Evolutionary conservation across 2,888 invertebrate species (phyloP).

Genomic region (Iphiclides podalirius): DNA sequence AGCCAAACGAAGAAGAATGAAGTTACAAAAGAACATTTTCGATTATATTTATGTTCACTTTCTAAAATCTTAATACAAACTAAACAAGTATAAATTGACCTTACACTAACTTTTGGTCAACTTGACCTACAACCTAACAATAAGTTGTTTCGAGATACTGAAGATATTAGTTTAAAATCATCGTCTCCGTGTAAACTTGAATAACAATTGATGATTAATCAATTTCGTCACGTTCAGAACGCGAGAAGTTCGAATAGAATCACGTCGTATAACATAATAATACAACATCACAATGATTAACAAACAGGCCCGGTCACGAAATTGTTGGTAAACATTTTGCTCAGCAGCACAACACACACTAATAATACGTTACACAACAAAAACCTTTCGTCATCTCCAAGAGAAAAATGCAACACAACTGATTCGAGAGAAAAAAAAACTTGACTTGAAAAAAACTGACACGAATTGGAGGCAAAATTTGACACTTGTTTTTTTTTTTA

Average conservation of each 20-base stretch:
- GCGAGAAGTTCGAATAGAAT: conserved; percentile 2
- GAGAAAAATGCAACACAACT: too few species aligned
- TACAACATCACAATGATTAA: conserved; percentile 12
- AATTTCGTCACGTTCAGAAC: conserved; percentile 10
- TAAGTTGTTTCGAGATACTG: too few species aligned
- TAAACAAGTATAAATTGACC: too few species aligned
- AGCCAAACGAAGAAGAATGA: too few species aligned
- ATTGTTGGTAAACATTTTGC: conserved; percentile 17
- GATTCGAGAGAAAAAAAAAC: conserved; percentile 6
- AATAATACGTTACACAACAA: conserved; percentile 6
- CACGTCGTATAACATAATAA: conserved; percentile 7
- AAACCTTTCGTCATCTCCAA: conserved; percentile 19
- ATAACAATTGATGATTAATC: not conserved
- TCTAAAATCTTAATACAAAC: too few species aligned
- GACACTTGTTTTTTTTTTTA: conserved; percentile 32
- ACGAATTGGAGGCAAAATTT: conserved; percentile 37
- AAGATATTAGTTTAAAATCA: too few species aligned
- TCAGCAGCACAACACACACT: conserved; percentile 4
- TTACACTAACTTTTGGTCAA: too few species aligned
- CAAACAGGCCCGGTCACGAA: conserved; percentile 16
- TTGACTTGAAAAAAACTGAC: conserved; percentile 14
- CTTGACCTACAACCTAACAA: too few species aligned
- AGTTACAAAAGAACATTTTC: too few species aligned
- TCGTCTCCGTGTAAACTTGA: too few species aligned
- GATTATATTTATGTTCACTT: too few species aligned